Evolutionary conservation across 2,113 vertebrate genomes (phyloP).

Genomic region (Prochilodus magdalenae): DNA sequence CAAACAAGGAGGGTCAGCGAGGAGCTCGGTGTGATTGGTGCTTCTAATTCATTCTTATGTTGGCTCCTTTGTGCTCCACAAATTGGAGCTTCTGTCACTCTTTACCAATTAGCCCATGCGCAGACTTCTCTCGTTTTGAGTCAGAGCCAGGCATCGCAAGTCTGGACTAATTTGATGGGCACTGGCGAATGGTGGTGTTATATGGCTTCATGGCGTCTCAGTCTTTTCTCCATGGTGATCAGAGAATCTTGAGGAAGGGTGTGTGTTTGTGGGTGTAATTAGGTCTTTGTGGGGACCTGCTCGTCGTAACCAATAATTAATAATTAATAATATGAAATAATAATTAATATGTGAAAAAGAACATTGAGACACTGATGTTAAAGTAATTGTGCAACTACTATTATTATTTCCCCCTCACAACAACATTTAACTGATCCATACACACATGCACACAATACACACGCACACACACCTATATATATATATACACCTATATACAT

Average conservation of each 20-base stretch:
- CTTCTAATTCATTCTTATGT: slow-evolving; percentile 5
- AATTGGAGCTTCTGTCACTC: slow-evolving; percentile 9
- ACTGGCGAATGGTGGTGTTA: background rate
- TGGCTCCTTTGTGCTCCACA: slow-evolving; percentile 24
- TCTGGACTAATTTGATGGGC: slow-evolving; percentile 6
- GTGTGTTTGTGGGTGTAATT: slow-evolving; percentile 63
- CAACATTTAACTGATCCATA: too few species aligned
- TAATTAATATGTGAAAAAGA: too few species aligned
- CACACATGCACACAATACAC: too few species aligned
- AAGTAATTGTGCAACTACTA: too few species aligned
- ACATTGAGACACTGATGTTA: too few species aligned
- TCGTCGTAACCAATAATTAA: too few species aligned
- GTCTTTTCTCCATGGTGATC: slow-evolving; percentile 24
- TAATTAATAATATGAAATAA: too few species aligned
- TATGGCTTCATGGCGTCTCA: background rate
- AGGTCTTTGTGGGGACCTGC: background rate
- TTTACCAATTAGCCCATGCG: background rate
- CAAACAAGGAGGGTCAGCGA: slow-evolving; percentile 37
- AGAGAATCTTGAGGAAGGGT: slow-evolving; percentile 60
- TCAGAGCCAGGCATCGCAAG: background rate
- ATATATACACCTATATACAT: too few species aligned
- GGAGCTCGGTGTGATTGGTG: slow-evolving; percentile 38
- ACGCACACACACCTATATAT: too few species aligned
- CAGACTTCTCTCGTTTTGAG: background rate
- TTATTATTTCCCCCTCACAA: too few species aligned